A percentile compares a stretch with the other conserved stretches of the same genome.
Evolutionary conservation across 2,797 vertebrate species (phyloP).

Genomic region (Catamblyrhynchus diadema): DNA sequence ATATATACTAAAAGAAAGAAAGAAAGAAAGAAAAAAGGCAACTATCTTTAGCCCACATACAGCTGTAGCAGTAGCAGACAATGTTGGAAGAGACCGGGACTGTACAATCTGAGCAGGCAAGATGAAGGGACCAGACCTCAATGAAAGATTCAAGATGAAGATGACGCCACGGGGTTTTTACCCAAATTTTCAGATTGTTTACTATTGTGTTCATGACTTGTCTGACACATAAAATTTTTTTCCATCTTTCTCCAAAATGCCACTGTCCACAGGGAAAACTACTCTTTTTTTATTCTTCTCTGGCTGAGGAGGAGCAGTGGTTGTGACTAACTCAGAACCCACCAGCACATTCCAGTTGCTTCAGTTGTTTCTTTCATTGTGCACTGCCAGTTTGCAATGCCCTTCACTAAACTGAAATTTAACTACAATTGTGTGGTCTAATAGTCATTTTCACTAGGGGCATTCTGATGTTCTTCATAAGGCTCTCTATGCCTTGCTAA

Average conservation of each 20-base stretch:
- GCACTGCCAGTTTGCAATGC: neutral
- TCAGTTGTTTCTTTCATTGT: neutral
- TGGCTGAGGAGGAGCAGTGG: neutral
- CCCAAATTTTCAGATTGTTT: neutral
- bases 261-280: neutral
- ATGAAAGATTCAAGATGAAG: neutral
- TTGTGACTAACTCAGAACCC: neutral
- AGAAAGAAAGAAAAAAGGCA: neutral
- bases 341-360: neutral
- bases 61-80: neutral
- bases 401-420: neutral
- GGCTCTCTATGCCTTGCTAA: neutral
- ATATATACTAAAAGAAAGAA: neutral
- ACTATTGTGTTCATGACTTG: neutral
- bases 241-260: neutral
- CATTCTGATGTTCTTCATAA: neutral
- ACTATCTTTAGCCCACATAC: neutral
- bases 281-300: neutral
- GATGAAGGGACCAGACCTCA: neutral
- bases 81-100: neutral
- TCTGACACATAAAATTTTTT: neutral
- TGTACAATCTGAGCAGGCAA: neutral
- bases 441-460: neutral
- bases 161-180: neutral
- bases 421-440: neutral